Percentiles rank a stretch among this genome's conserved stretches.
Evolutionary conservation across 2,888 invertebrate genomes (phyloP).

Genomic region (Archips xylosteana): DNA sequence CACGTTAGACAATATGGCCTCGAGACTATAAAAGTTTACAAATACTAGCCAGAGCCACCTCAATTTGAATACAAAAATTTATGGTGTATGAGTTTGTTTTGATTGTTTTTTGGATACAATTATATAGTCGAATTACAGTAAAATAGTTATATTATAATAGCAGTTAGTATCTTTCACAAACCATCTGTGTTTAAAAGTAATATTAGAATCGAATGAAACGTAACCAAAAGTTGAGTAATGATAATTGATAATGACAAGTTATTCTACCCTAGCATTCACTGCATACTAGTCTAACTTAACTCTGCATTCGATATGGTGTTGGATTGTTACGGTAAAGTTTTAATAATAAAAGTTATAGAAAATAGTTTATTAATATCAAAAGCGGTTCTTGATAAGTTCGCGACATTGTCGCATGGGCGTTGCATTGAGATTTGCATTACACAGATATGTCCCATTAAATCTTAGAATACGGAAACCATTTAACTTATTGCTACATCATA

Average conservation of each 20-base stretch:
- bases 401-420: not conserved
- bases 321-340: conserved; percentile 3
- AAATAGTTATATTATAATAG: not conserved
- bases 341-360: conserved; percentile 1
- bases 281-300: not conserved
- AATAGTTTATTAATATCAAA: conserved; percentile 24
- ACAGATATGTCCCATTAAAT: conserved; percentile 16
- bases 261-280: conserved; percentile 2
- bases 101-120: not conserved
- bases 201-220: not conserved
- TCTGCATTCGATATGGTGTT: conserved; percentile 16
- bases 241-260: not conserved
- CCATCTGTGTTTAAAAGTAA: not conserved
- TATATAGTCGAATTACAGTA: not conserved
- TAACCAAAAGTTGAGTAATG: not conserved
- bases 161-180: not conserved
- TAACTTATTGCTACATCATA: conserved; percentile 9
- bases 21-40: no score
- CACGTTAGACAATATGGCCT: no score
- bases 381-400: conserved; percentile 3
- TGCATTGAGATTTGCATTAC: conserved; percentile 28
- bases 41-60: not conserved
- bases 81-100: not conserved
- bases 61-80: not conserved
- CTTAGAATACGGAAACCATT: not conserved